Conservation (phyloP, 1,140 invertebrate genomes). For the Cotesia typhae region DNA sequence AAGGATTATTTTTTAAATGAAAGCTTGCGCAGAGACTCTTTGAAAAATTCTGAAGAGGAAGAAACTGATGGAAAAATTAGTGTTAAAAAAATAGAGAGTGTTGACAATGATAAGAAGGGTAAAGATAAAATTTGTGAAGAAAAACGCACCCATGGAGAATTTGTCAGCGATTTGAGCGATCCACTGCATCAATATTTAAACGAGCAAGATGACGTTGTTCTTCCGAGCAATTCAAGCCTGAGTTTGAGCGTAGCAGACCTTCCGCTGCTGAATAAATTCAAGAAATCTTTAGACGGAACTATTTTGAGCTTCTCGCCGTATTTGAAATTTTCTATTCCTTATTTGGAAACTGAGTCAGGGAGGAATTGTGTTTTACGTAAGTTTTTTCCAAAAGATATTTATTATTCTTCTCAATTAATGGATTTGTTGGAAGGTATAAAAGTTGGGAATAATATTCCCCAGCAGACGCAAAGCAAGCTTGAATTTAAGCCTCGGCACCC, state of each 20-base stretch:
- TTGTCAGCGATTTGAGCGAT: constrained; percentile 78
- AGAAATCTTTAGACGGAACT: constrained; percentile 77
- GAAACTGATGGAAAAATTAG: not conserved
- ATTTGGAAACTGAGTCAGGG: constrained; percentile 86
- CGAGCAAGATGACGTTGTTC: constrained; percentile 64
- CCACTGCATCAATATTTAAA: constrained; percentile 76
- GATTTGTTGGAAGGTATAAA: constrained; percentile 54
- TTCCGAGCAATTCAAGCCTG: constrained; percentile 54
- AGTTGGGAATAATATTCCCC: constrained; percentile 17
- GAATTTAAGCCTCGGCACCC: constrained; percentile 70
- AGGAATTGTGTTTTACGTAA: constrained; percentile 77
- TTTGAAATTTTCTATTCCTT: constrained; percentile 85
- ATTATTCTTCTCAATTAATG: constrained; percentile 72
- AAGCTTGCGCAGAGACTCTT: constrained; percentile 27
- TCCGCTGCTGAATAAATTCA: constrained; percentile 75
- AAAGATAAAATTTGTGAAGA: constrained; percentile 61
- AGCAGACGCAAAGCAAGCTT: constrained; percentile 27
- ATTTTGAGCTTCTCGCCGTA: constrained; percentile 88
- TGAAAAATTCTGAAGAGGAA: constrained; percentile 40
- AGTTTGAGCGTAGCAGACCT: constrained; percentile 69
- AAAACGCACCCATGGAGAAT: constrained; percentile 67
- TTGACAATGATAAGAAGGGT: constrained; percentile 41
- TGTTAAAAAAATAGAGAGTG: constrained; percentile 21
- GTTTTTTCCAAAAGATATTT: constrained; percentile 84
- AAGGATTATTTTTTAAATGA: constrained; percentile 63